These are phyloP conservation scores for Osmoderma eremita DNA, from an alignment of 2,888 invertebrate species.

Conservation along the genomic window DNA sequence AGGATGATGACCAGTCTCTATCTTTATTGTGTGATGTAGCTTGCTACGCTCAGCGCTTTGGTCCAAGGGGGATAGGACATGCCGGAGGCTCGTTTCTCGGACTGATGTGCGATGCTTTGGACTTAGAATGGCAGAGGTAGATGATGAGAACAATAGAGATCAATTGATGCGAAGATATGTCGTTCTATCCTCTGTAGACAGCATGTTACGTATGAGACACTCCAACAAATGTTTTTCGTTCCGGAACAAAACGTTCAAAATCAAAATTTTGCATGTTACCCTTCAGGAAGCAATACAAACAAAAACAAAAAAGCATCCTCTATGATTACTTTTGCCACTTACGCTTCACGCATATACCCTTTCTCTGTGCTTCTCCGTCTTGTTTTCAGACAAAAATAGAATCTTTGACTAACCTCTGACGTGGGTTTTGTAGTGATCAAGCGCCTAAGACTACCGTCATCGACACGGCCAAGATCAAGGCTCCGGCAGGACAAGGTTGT, in stretches of 20 bases:
- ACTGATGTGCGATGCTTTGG: slow-evolving; percentile 86
- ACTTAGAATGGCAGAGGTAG: slow-evolving; percentile 80
- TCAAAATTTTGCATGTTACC: slow-evolving; percentile 18
- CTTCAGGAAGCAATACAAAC: no score
- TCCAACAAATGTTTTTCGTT: no score
- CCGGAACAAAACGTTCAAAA: no score
- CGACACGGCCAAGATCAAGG: slow-evolving; percentile 83
- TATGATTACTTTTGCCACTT: slow-evolving; percentile 42
- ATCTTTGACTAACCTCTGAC: neutral
- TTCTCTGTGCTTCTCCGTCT: neutral
- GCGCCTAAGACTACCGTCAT: slow-evolving; percentile 81
- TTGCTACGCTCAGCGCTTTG: slow-evolving; percentile 96
- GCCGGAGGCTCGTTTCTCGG: slow-evolving; percentile 87
- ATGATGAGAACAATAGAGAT: neutral
- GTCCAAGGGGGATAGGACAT: slow-evolving; percentile 93
- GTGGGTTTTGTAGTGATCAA: slow-evolving; percentile 69
- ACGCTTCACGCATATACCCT: slow-evolving; percentile 41
- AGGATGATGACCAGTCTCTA: neutral
- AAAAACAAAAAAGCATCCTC: slow-evolving; percentile 38
- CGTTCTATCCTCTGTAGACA: slow-evolving; percentile 22
- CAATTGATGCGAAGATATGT: slow-evolving; percentile 8
- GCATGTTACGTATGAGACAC: neutral
- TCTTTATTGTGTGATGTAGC: slow-evolving; percentile 65
- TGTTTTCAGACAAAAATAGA: neutral
- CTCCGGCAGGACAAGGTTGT: slow-evolving; percentile 87